Evolutionary conservation across 1,140 invertebrate genomes (phyloP), one percentile per base, ranked within the genome.

Genomic region (Trachelipus rathkii): DNA sequence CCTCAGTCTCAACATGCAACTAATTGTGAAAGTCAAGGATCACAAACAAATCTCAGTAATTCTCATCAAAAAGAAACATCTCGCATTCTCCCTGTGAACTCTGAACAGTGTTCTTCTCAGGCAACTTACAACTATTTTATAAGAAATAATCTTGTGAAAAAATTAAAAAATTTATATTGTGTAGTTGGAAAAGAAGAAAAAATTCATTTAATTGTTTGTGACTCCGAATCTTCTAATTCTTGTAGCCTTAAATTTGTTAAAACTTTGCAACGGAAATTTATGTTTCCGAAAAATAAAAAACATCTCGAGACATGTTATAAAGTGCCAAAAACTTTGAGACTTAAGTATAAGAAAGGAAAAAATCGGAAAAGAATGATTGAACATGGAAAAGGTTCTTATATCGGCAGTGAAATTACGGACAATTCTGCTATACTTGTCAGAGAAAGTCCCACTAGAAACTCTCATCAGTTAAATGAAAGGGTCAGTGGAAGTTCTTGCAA

Each of bases 111-210:
- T 60, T 60, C 50, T 33, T 33, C 33, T 33, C 33, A 33, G 6
- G 2, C 33, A 33, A 33, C 33, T 33, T 33, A 33, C 33, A 33
- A 33, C 50, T 60, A 60, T 15, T 60, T 60, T 19, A 60, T 15
- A 60, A 19, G 19, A 60, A 60, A 60, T 8, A 60, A 60, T 60
- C 11, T 60, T 60, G 50, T 19, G n/a, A 60, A 19, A 60, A 33
- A 60, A 60, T 19, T 60, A 60, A 60, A 60, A 19, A 60, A 60
- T 60, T 60, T 60, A 19, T 60, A 60, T 60, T 60, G 50, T 60
- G 50, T 60, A 19, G 50, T 60, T 8, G 50, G 50, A 1, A 60
- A 60, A 60, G 50, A 60, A 8, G 50, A 60, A 15, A 60, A 60
- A 60, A 60, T 60, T 60, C 50, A 60, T 15, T 60, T 60, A 8